A percentile compares a stretch with the other conserved stretches of the same genome.
Conservation (phyloP, 2,113 vertebrate species). For the Mormyrus iriodes region DNA sequence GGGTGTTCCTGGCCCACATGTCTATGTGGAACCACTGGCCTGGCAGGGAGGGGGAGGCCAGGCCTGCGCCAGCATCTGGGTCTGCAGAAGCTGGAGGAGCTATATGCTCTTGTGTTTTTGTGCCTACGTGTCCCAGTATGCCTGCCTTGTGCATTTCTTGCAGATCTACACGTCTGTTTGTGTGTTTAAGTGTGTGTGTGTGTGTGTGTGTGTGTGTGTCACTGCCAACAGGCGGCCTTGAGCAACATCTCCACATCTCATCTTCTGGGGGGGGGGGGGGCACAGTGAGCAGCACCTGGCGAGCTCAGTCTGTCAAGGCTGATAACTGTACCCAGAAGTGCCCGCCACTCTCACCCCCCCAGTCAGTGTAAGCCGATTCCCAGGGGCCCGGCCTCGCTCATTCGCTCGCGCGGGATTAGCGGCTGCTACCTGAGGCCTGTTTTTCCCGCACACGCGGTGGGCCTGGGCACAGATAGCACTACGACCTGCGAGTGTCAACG, state of each 20-base stretch:
- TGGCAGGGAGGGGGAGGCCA: not conserved
- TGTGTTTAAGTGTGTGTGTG: not conserved
- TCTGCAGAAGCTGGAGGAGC: not conserved
- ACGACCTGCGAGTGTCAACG: not conserved
- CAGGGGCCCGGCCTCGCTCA: not conserved
- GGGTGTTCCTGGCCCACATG: not conserved
- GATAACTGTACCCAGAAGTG: conserved; percentile 7
- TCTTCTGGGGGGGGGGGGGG: not conserved
- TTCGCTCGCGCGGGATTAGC: not conserved
- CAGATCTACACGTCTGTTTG: not conserved
- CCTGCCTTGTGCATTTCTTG: not conserved
- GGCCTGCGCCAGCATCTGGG: not conserved
- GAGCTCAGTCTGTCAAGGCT: not conserved
- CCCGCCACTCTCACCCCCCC: not conserved
- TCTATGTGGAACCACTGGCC: not conserved
- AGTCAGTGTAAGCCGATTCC: not conserved
- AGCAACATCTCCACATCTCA: not conserved
- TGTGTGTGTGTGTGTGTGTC: not conserved
- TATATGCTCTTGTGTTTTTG: not conserved
- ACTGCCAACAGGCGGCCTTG: not conserved
- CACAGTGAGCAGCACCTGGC: not conserved
- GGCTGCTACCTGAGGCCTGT: not conserved
- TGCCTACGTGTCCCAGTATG: not conserved
- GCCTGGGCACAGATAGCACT: not conserved
- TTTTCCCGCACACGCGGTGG: too few species aligned